Conservation (phyloP, 1,140 invertebrate species). For the Drosophila tsacasi region DNA sequence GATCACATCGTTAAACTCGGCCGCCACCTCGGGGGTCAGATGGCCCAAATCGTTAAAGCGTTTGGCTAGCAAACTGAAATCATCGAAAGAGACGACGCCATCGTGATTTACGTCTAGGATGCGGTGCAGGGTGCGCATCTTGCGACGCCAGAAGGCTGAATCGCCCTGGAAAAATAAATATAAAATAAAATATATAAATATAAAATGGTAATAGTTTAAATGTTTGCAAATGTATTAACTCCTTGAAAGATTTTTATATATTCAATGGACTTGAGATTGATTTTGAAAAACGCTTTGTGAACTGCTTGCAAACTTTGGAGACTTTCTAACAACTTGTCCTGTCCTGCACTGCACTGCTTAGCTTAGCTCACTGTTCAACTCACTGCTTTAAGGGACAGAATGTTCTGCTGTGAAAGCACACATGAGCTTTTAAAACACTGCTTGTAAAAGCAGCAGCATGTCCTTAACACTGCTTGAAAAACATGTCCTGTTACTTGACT, state of each 20-base stretch:
- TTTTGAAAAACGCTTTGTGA: neutral
- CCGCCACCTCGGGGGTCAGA: slow-evolving; percentile 87
- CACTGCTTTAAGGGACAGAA: neutral
- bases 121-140: slow-evolving; percentile 93
- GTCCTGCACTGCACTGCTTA: neutral
- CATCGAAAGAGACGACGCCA: slow-evolving; percentile 93
- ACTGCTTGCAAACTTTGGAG: neutral
- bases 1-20: slow-evolving; percentile 89
- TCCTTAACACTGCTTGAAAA: neutral
- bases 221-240: neutral
- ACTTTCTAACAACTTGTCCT: neutral
- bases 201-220: neutral
- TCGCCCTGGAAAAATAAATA: slow-evolving; percentile 87
- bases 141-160: slow-evolving; percentile 94
- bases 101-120: slow-evolving; percentile 94
- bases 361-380: no score
- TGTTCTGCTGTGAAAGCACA: neutral
- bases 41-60: slow-evolving; percentile 91
- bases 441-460: neutral
- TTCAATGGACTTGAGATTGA: neutral
- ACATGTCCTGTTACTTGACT: neutral
- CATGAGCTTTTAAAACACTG: neutral
- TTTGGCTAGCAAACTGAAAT: slow-evolving; percentile 90
- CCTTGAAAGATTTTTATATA: neutral
- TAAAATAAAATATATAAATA: neutral